These are phyloP conservation scores for Papilio helenus DNA, from an alignment of 1,140 invertebrate species.

Conservation along the genomic window DNA sequence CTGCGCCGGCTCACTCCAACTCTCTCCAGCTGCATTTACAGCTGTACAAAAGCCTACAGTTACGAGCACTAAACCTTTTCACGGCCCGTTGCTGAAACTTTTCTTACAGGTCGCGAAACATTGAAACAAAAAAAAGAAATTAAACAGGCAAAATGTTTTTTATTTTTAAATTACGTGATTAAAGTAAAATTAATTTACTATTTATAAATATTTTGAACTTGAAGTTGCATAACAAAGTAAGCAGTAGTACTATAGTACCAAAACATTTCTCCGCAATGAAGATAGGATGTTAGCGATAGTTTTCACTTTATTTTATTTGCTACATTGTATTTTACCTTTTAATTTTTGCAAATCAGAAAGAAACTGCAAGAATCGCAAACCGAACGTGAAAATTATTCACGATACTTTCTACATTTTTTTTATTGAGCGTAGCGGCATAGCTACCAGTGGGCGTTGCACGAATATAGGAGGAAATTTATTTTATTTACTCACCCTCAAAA, in stretches of 20 bases:
- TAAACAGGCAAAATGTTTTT: neutral
- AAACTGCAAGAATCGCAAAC: neutral
- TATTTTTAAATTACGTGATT: neutral
- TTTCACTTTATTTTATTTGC: no score
- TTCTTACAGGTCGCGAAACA: conserved; percentile 8
- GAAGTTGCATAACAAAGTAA: no score
- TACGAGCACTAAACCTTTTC: neutral
- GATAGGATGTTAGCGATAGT: no score
- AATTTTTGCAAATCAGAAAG: neutral
- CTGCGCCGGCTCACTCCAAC: neutral
- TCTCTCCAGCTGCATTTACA: conserved; percentile 11
- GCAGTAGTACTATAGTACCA: no score
- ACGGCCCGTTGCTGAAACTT: neutral
- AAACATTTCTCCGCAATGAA: no score
- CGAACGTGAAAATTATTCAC: conserved; percentile 26
- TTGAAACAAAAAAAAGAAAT: neutral
- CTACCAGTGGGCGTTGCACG: conserved; percentile 29
- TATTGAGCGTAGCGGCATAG: conserved; percentile 9
- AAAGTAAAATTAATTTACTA: no score
- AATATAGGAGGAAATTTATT: conserved; percentile 1
- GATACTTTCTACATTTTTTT: conserved; percentile 38
- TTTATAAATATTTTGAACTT: no score
- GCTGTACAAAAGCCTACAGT: conserved; percentile 17
- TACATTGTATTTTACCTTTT: neutral
- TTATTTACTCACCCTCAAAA: conserved; percentile 51